Base-by-base conservation (phyloP, 1,140 invertebrate species). In the Plodia interpunctella region DNA sequence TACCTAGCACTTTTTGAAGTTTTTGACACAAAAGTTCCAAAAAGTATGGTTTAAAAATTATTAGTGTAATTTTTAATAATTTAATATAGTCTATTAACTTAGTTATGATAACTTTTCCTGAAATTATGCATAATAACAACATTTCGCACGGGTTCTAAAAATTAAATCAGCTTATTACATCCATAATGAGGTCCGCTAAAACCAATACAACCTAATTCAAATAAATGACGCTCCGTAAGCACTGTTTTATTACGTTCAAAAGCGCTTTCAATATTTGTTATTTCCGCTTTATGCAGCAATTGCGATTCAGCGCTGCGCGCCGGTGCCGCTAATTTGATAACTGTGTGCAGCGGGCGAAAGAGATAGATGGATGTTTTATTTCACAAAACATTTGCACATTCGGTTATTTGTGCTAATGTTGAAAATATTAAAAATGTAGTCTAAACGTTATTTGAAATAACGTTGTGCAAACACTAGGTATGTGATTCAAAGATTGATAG, bases 181-280 rank as follows among this genome's bases (percentile, higher is more conserved):
- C 9, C 11, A 9, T 10, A 32, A 11, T 32, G 11, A 32, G 11
- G 8, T 11, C 4, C 9, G 10, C 4, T 44, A 44, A 15, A n/a
- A 10, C 13, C 38, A 17, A 44, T 11, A 11, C n/a, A 15, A n/a
- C 13, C 9, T 3, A 44, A 44, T 15, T 9, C 30, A 32, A 32
- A 28, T 28, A 28, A 38, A 44, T 44, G 38, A 8, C 11, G 30
- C 1, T 32, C 30, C 10, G 10, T 44, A 44, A 44, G 15, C 15
- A n/a, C 15, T 44, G 2, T 44, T 44, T 44, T n/a, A 44, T 44
- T 44, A 44, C 38, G 13, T 44, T 44, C 38, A 44, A 44, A 44
- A 44, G 38, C 38, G 38, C 38, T 44, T 44, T 44, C 38, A 44
- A 44, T 44, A 44, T 44, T 44, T 44, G 38, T 44, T 44, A 44